A percentile compares a stretch with the other conserved stretches of the same genome.
Evolutionary conservation across 2,113 vertebrate genomes (phyloP).

Genomic region (Esox niger): DNA sequence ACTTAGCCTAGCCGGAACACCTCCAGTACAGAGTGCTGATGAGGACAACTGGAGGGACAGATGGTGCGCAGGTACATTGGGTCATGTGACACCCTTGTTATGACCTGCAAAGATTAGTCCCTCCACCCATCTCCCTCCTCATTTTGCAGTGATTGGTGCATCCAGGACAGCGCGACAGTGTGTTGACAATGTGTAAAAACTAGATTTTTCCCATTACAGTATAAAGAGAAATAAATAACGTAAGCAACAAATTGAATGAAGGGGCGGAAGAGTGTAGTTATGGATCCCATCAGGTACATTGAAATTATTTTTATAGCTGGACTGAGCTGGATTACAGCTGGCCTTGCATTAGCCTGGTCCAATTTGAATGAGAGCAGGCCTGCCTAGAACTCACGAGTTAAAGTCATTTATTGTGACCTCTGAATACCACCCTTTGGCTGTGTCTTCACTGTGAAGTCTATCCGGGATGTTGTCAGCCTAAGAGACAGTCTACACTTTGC

Average conservation of each 20-base stretch:
- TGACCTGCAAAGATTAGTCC: conserved; percentile 39
- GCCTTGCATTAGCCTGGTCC: conserved; percentile 62
- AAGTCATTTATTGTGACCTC: conserved; percentile 69
- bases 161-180: neutral
- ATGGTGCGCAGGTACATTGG: conserved; percentile 50
- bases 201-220: no score
- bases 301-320: conserved; percentile 6
- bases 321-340: conserved; percentile 62
- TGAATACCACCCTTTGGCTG: conserved; percentile 55
- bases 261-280: no score
- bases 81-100: conserved; percentile 27
- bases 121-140: neutral
- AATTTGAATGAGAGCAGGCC: conserved; percentile 61
- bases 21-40: conserved; percentile 20
- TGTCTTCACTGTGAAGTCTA: conserved; percentile 44
- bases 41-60: conserved; percentile 31
- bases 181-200: no score
- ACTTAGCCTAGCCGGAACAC: neutral
- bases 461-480: neutral
- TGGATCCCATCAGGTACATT: neutral
- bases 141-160: conserved; percentile 12
- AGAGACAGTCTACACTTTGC: neutral
- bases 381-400: conserved; percentile 46
- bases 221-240: no score
- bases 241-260: no score